These are phyloP conservation scores for Zosterops lateralis DNA, from an alignment of 2,113 vertebrate genomes.

Conservation along the genomic window DNA sequence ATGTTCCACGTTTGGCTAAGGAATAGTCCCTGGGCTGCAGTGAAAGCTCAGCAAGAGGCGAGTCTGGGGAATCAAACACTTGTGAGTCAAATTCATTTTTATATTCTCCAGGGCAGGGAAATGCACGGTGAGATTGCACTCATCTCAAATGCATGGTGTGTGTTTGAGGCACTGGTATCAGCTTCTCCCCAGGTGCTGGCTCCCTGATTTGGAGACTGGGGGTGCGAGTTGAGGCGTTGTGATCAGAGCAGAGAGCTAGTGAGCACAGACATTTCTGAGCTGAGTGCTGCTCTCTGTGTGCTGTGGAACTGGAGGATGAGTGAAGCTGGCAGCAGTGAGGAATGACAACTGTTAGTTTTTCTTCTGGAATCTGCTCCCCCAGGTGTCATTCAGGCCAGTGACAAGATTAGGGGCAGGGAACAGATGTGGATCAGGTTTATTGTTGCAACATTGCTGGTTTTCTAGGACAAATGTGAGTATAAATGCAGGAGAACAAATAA, in stretches of 20 bases:
- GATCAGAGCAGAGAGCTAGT: neutral
- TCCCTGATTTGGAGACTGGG: neutral
- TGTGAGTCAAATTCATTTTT: neutral
- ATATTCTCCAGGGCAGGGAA: neutral
- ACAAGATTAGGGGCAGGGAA: neutral
- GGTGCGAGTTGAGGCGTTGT: neutral
- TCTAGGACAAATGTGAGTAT: neutral
- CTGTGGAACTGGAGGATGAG: neutral
- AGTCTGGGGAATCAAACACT: neutral
- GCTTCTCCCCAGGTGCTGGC: neutral
- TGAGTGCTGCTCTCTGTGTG: neutral
- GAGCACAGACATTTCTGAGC: neutral
- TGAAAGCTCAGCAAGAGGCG: neutral
- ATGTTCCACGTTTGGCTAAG: neutral
- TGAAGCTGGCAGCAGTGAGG: conserved; percentile 1
- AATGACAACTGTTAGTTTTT: neutral
- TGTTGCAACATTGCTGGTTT: neutral
- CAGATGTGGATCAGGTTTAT: neutral
- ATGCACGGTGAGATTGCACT: neutral
- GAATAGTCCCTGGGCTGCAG: neutral
- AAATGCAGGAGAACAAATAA: neutral
- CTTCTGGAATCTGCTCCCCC: neutral
- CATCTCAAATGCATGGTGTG: neutral
- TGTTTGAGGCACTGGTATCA: neutral
- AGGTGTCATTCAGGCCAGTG: neutral